phyloP scores from a whole-genome alignment of 64 coral and sea anemone genomes.

The Stylophora pistillata region DNA sequence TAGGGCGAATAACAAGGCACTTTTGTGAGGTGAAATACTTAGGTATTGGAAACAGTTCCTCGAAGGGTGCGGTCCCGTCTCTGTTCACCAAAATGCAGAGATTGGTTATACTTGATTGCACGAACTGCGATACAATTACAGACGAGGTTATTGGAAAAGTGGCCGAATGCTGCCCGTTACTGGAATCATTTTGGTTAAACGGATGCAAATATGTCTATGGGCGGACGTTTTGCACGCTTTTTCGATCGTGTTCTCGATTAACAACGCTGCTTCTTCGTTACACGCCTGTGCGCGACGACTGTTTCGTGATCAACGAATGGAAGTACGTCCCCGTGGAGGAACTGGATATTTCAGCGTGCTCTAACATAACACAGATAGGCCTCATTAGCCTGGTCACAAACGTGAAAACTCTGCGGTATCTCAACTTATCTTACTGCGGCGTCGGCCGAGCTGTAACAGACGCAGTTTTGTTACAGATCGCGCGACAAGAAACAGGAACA shows the following conservation, averaged over 20 bases:
- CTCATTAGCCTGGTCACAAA: conserved; percentile 79
- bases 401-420: conserved; percentile 76
- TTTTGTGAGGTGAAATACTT: conserved; percentile 93
- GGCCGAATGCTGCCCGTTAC: conserved; percentile 72
- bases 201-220: conserved; percentile 97
- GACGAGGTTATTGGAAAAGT: conserved; percentile 97
- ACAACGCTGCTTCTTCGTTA: conserved; percentile 94
- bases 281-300: conserved; percentile 91
- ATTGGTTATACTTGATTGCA: conserved; percentile 92
- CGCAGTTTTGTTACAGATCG: conserved; percentile 86
- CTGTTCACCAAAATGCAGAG: conserved; percentile 95
- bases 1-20: conserved; percentile 85
- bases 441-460: conserved; percentile 98
- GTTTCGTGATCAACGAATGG: conserved; percentile 83
- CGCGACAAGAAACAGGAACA: conserved; percentile 66
- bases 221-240: conserved; percentile 80
- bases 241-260: conserved; percentile 75
- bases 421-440: conserved; percentile 96
- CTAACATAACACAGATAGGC: conserved; percentile 86
- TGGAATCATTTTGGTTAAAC: conserved; percentile 95
- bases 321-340: conserved; percentile 82
- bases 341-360: conserved; percentile 94
- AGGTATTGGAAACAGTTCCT: conserved; percentile 88
- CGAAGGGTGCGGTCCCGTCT: conserved; percentile 86
- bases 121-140: conserved; percentile 95